Base-by-base conservation (phyloP, 2,113 vertebrate genomes). In the Paralichthys olivaceus region DNA sequence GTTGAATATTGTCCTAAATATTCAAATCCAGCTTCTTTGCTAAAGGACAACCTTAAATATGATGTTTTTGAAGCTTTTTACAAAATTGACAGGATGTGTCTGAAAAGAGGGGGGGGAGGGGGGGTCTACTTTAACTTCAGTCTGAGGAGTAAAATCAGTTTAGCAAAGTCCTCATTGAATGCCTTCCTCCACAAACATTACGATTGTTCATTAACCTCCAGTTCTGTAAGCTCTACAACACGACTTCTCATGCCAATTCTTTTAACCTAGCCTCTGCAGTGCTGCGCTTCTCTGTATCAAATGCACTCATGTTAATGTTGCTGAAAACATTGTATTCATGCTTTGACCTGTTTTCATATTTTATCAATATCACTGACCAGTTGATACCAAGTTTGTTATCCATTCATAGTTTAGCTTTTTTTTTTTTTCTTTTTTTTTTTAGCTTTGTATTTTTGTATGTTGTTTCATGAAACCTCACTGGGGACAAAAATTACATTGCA, bases 401-500 rank as follows among this genome's bases (percentile, higher is more conserved):
- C 34, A 61, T 56, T 58, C 32, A 53, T 51, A 68, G 57, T 28
- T 65, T 5, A 40, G 53, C 69, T 56, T 11, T 15, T 26, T 55
- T 54, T 54, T 23, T 11, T 32, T 61, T n/a, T n/a, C n/a, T n/a
- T 56, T 11, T 15, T 26, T 55, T 62, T 51, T 57, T 49, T 74
- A 63, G 64, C 65, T 85, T 84, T 84, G 28, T 83, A 72, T 81
- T 75, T 82, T 83, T 87, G 60, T 72, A 71, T 63, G 43, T 84
- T 61, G 59, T 84, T 84, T 69, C 77, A 87, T 73, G 55, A 79
- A 76, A 73, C 63, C 78, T 86, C 65, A 75, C 57, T 66, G 71
- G 79, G 73, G 84, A 89, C 77, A 70, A 45, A 75, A 73, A 80
- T 81, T 86, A 55, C 89, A 90, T 90, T 90, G 87, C 84, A 88